Evolutionary conservation across 1,140 invertebrate species (phyloP).

Genomic region (Eriosoma lanigerum): DNA sequence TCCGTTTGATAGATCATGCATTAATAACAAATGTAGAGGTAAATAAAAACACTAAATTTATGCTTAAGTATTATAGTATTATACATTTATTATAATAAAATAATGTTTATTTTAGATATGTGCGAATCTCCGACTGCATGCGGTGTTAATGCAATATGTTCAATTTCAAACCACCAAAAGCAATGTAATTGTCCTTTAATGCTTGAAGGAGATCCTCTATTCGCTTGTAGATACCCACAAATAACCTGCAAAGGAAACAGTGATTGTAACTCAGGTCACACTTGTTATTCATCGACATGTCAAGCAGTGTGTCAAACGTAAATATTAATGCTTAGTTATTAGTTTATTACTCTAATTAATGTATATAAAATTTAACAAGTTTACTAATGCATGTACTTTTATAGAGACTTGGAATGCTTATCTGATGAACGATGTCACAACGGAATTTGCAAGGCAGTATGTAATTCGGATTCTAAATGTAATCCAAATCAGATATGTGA

Average conservation of each 20-base stretch:
- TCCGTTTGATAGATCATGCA: slow-evolving; percentile 68
- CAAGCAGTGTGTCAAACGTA: slow-evolving; percentile 72
- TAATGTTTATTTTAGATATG: slow-evolving; percentile 60
- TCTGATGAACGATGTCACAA: slow-evolving; percentile 80
- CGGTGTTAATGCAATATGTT: slow-evolving; percentile 78
- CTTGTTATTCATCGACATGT: slow-evolving; percentile 74
- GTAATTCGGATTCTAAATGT: slow-evolving; percentile 81
- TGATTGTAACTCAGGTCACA: slow-evolving; percentile 69
- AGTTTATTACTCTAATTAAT: not conserved
- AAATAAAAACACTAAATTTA: not conserved
- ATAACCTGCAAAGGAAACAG: slow-evolving; percentile 65
- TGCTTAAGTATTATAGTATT: not conserved
- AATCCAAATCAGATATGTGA: slow-evolving; percentile 77
- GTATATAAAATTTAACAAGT: not conserved
- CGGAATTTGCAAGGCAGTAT: slow-evolving; percentile 78
- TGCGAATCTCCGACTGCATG: slow-evolving; percentile 77
- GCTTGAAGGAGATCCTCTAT: slow-evolving; percentile 73
- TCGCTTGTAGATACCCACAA: slow-evolving; percentile 73
- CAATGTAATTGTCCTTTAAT: slow-evolving; percentile 72
- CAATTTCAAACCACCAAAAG: slow-evolving; percentile 69
- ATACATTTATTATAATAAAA: not conserved
- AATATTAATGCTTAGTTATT: slow-evolving; percentile 7
- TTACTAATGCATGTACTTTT: slow-evolving; percentile 52
- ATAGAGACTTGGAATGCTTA: slow-evolving; percentile 76
- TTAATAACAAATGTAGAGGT: slow-evolving; percentile 72